Evolutionary conservation across 2,888 invertebrate genomes (phyloP).

Genomic region (Drosophila eohydei): DNA sequence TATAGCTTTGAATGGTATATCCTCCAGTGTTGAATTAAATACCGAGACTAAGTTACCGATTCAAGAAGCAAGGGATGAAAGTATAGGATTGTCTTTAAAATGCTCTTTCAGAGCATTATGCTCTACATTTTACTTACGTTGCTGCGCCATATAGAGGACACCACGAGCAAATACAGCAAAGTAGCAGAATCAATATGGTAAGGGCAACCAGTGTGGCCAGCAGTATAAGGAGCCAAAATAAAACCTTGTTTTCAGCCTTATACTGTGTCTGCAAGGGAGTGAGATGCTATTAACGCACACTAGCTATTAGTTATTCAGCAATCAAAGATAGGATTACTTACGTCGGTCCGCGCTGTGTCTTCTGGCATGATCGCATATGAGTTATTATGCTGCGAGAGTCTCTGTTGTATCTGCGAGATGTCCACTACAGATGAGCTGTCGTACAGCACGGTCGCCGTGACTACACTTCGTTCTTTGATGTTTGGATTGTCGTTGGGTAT

Average conservation of each 20-base stretch:
- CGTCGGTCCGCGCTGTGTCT: constrained; percentile 79
- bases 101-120: background rate
- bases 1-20: constrained; percentile 21
- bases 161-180: constrained; percentile 93
- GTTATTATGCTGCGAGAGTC: constrained; percentile 85
- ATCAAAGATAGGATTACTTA: constrained; percentile 61
- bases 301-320: constrained; percentile 2
- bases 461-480: constrained; percentile 89
- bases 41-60: constrained; percentile 58
- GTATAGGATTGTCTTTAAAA: constrained; percentile 3
- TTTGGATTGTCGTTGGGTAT: constrained; percentile 85
- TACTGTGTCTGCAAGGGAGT: constrained; percentile 88
- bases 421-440: constrained; percentile 89
- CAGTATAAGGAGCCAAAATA: constrained; percentile 92
- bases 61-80: constrained; percentile 42
- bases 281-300: constrained; percentile 60
- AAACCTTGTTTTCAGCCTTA: constrained; percentile 89
- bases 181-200: constrained; percentile 89
- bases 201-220: constrained; percentile 91
- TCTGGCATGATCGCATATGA: constrained; percentile 83
- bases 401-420: constrained; percentile 89
- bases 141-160: constrained; percentile 93
- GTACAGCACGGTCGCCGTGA: constrained; percentile 89
- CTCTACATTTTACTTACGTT: constrained; percentile 85
- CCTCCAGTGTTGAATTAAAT: constrained; percentile 18